Conservation (phyloP, 2,797 vertebrate genomes). For the Danio jaintianensis region DNA sequence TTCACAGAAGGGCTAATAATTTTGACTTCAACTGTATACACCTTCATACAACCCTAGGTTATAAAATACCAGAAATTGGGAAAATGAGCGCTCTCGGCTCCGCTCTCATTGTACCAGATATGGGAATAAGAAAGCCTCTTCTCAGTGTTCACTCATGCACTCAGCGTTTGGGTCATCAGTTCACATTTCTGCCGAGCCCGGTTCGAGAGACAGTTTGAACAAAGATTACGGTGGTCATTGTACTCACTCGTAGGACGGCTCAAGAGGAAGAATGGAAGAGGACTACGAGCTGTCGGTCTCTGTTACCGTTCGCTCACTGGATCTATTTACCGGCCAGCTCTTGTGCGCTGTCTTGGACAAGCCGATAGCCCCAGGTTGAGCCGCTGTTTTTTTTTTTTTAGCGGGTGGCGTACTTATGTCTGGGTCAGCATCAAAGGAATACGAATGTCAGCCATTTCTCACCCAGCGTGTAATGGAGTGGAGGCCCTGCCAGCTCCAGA, state of each 20-base stretch:
- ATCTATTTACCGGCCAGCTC: slow-evolving; percentile 82
- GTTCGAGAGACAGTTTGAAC: slow-evolving; percentile 83
- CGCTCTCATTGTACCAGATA: slow-evolving; percentile 51
- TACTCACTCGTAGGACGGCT: slow-evolving; percentile 79
- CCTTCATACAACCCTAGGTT: too few species aligned
- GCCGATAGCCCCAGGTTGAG: slow-evolving; percentile 76
- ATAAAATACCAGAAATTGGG: slow-evolving; percentile 49
- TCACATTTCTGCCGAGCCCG: slow-evolving; percentile 73
- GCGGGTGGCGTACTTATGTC: slow-evolving; percentile 69
- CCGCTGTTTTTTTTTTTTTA: slow-evolving; percentile 74
- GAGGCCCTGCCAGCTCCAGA: slow-evolving; percentile 67
- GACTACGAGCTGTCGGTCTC: slow-evolving; percentile 85
- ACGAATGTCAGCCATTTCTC: slow-evolving; percentile 80
- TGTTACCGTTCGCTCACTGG: slow-evolving; percentile 83
- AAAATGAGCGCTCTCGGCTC: slow-evolving; percentile 37
- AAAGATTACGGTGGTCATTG: slow-evolving; percentile 84
- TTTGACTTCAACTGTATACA: too few species aligned
- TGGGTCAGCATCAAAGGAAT: slow-evolving; percentile 78
- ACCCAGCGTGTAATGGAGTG: slow-evolving; percentile 71
- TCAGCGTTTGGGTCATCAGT: slow-evolving; percentile 74
- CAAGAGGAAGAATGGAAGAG: slow-evolving; percentile 84
- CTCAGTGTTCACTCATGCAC: slow-evolving; percentile 67
- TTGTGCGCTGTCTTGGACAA: slow-evolving; percentile 72
- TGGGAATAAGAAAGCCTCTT: slow-evolving; percentile 55
- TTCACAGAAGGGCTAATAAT: too few species aligned